phyloP scores from a whole-genome alignment of 2,797 vertebrate genomes.

The Gymnothorax reevesii region DNA sequence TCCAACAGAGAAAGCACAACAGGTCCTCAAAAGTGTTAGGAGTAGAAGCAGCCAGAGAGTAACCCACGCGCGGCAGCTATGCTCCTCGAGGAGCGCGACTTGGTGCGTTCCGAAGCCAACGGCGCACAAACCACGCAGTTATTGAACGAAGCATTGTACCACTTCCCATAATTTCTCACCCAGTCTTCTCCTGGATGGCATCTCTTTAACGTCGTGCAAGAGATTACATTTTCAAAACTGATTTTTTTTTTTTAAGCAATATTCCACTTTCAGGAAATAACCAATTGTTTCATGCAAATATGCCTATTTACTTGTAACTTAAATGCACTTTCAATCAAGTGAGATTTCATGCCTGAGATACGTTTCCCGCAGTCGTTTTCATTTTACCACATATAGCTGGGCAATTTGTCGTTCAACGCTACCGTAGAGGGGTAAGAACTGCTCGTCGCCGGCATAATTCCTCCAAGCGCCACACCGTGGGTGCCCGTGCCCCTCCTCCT shows the following conservation, averaged over 20 bases:
- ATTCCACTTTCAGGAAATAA: slow-evolving; percentile 22
- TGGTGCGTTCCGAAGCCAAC: background rate
- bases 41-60: background rate
- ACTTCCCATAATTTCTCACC: slow-evolving; percentile 18
- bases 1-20: slow-evolving; percentile 41
- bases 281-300: background rate
- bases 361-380: background rate
- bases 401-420: background rate
- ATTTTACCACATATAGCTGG: background rate
- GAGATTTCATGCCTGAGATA: background rate
- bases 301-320: background rate
- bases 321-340: background rate
- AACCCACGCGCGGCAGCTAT: background rate
- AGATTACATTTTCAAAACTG: slow-evolving; percentile 19
- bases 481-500: background rate
- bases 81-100: background rate
- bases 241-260: slow-evolving; percentile 12
- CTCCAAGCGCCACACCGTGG: background rate
- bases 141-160: slow-evolving; percentile 8
- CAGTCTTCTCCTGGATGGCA: slow-evolving; percentile 27
- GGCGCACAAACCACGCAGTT: slow-evolving; percentile 10
- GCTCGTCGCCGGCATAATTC: background rate
- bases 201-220: slow-evolving; percentile 32
- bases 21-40: slow-evolving; percentile 39
- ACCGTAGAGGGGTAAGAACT: background rate